phyloP scores from a whole-genome alignment of 2,888 invertebrate species.

The Anorthoa munda region DNA sequence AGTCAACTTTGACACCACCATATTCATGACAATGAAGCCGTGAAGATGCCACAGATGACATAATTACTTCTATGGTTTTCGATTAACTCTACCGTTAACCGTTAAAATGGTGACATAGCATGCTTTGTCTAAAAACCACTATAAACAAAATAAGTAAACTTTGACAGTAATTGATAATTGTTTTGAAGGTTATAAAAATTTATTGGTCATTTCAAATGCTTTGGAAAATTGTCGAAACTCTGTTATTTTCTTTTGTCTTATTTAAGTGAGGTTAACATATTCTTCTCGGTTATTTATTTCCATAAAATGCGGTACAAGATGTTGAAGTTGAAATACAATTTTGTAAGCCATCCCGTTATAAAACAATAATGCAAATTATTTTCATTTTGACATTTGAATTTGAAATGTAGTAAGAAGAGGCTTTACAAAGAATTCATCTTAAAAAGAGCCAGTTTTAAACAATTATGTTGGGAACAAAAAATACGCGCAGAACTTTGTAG shows the following conservation, averaged over 20 bases:
- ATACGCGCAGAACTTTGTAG: conserved; percentile 3
- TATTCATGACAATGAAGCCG: conserved; percentile 12
- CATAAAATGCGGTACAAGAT: conserved; percentile 32
- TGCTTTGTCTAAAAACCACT: background rate
- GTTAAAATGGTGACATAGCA: conserved; percentile 22
- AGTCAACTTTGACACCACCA: background rate
- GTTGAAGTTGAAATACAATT: conserved; percentile 17
- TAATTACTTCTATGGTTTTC: conserved; percentile 6
- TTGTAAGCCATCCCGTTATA: background rate
- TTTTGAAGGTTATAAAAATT: background rate
- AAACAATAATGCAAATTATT: conserved; percentile 41
- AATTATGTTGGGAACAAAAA: no score
- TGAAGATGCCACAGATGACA: conserved; percentile 19
- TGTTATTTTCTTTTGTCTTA: background rate
- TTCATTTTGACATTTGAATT: conserved; percentile 36
- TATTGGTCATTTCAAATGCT: background rate
- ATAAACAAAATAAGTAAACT: background rate
- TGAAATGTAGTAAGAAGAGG: conserved; percentile 7
- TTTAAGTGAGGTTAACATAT: background rate
- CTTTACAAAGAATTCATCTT: background rate
- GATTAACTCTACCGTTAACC: conserved; percentile 3
- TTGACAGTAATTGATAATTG: background rate
- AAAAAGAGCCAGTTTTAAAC: no score
- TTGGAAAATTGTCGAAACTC: background rate
- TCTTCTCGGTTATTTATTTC: conserved; percentile 25